These are phyloP conservation scores for Acleris sparsana DNA, from an alignment of 2,888 invertebrate genomes.

Conservation along the genomic window DNA sequence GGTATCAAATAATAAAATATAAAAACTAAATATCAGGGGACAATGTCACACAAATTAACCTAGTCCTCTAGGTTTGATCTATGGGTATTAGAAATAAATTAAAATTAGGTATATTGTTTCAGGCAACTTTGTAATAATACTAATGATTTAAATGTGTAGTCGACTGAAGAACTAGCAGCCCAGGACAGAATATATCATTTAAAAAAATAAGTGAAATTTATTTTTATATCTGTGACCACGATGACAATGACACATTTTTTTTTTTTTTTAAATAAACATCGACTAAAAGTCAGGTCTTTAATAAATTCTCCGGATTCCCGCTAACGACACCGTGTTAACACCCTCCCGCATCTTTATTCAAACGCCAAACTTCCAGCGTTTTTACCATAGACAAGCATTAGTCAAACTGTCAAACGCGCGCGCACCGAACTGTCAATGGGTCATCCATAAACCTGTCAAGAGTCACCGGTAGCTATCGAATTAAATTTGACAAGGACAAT, in stretches of 20 bases:
- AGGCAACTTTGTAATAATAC: too few species aligned
- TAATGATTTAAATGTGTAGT: not conserved
- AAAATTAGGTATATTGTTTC: too few species aligned
- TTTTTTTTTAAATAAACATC: not conserved
- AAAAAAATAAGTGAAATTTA: not conserved
- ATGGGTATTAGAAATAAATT: too few species aligned
- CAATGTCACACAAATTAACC: too few species aligned
- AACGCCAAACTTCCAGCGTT: slow-evolving; percentile 61
- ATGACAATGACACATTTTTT: not conserved
- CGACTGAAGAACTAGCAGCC: too few species aligned
- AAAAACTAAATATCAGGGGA: too few species aligned
- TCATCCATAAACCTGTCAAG: slow-evolving; percentile 62
- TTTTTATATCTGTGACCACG: not conserved
- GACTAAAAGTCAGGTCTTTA: not conserved
- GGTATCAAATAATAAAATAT: too few species aligned
- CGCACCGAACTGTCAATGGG: slow-evolving; percentile 72
- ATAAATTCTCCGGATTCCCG: slow-evolving; percentile 15
- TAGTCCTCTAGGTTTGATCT: too few species aligned
- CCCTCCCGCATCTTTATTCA: slow-evolving; percentile 61
- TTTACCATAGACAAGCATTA: slow-evolving; percentile 69
- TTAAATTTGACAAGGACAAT: slow-evolving; percentile 53
- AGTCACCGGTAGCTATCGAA: slow-evolving; percentile 63
- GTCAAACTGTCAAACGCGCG: slow-evolving; percentile 76
- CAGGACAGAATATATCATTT: too few species aligned
- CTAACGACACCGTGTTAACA: slow-evolving; percentile 51